Conservation (phyloP, 2,888 invertebrate genomes). For the Eupithecia subumbrata region DNA sequence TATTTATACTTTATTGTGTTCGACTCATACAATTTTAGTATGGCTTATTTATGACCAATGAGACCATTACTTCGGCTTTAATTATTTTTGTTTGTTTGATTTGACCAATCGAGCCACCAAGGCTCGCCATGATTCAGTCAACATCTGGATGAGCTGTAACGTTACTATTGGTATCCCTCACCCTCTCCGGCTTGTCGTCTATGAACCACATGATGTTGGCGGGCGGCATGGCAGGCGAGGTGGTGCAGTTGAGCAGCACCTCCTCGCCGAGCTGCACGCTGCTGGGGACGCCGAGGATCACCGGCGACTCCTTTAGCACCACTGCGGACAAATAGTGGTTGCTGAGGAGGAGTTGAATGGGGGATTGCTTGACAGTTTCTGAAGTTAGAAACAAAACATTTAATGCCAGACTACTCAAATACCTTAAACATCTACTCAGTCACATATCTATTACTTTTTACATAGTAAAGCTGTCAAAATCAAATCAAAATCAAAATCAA, state of each 20-base stretch:
- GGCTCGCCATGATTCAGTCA: background rate
- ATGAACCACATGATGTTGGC: constrained; percentile 77
- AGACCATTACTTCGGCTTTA: background rate
- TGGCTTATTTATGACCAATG: background rate
- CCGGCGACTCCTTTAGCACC: constrained; percentile 69
- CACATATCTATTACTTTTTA: too few species aligned
- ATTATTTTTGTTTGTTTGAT: too few species aligned
- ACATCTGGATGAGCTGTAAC: background rate
- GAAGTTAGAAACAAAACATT: background rate
- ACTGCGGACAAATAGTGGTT: constrained; percentile 51
- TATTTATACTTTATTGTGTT: too few species aligned
- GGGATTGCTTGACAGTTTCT: background rate
- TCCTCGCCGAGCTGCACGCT: constrained; percentile 74
- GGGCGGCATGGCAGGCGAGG: constrained; percentile 71
- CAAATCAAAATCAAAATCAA: too few species aligned
- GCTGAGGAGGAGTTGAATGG: background rate
- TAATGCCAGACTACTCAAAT: too few species aligned
- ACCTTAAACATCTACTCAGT: background rate
- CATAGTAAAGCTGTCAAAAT: too few species aligned
- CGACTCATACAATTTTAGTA: too few species aligned
- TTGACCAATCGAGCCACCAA: background rate
- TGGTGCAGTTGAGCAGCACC: constrained; percentile 71
- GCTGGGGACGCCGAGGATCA: constrained; percentile 65
- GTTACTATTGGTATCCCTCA: constrained; percentile 41
- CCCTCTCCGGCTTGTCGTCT: constrained; percentile 72